These are phyloP conservation scores for Stenotaenia linearis DNA, from an alignment of 2,888 invertebrate genomes.

Conservation along the genomic window DNA sequence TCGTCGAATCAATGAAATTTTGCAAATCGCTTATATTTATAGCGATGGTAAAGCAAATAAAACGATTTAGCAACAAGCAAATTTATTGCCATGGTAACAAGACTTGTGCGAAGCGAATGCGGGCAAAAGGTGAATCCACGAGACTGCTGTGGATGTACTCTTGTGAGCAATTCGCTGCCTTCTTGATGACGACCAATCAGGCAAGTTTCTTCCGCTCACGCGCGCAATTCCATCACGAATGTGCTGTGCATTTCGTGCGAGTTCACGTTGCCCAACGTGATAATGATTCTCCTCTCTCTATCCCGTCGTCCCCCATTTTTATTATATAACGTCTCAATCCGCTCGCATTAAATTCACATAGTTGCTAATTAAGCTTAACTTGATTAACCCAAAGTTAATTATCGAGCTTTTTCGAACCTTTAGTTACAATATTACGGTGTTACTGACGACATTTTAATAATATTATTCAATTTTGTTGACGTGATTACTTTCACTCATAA, in stretches of 20 bases:
- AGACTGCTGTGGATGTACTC: neutral
- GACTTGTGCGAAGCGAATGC: neutral
- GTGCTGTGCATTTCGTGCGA: slow-evolving; percentile 5
- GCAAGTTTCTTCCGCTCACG: slow-evolving; percentile 5
- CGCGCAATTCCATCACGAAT: slow-evolving; percentile 7
- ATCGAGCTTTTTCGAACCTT: too few species aligned
- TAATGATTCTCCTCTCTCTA: neutral
- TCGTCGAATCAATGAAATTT: neutral
- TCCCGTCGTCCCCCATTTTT: neutral
- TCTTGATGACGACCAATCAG: slow-evolving; percentile 11
- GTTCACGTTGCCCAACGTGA: slow-evolving; percentile 5
- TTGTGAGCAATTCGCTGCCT: neutral
- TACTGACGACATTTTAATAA: too few species aligned
- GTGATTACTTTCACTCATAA: neutral
- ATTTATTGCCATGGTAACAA: slow-evolving; percentile 1
- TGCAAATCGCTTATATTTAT: neutral
- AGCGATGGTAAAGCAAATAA: neutral
- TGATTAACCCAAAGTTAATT: too few species aligned
- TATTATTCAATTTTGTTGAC: neutral
- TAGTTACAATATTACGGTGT: too few species aligned
- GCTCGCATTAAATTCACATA: neutral
- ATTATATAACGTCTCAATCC: neutral
- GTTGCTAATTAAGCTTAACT: too few species aligned
- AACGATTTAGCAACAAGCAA: neutral
- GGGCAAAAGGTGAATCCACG: neutral